Percentiles rank a stretch among this genome's conserved stretches.
Conservation (phyloP, 2,797 vertebrate species). For the Gastrophryne carolinensis region DNA sequence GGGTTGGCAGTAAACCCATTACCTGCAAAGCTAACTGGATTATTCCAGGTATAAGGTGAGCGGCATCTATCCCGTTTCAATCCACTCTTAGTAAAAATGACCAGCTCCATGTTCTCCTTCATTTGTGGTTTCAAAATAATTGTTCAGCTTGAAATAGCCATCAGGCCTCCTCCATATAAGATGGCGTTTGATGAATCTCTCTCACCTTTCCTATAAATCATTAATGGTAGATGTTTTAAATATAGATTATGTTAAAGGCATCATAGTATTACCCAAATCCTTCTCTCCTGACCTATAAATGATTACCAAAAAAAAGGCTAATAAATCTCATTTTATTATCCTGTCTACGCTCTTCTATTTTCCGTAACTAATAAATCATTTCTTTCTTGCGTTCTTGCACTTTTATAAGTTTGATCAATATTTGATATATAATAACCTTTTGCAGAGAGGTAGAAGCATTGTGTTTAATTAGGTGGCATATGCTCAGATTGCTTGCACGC, state of each 20-base stretch:
- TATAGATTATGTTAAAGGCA: constrained; percentile 38
- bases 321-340: constrained; percentile 50
- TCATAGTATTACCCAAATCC: constrained; percentile 35
- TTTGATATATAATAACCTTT: constrained; percentile 52
- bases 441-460: neutral
- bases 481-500: neutral
- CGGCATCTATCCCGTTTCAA: too few relatives aligned
- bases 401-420: constrained; percentile 48
- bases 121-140: neutral
- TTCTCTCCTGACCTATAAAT: constrained; percentile 41
- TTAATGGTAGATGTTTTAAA: constrained; percentile 36
- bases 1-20: too few relatives aligned
- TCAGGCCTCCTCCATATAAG: neutral
- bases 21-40: too few relatives aligned
- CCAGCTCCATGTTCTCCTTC: neutral
- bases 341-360: constrained; percentile 37
- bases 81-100: too few relatives aligned
- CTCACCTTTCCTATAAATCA: constrained; percentile 40
- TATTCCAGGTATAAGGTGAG: too few relatives aligned
- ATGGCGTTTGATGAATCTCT: constrained; percentile 11
- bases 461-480: constrained; percentile 23
- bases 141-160: neutral
- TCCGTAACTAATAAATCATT: constrained; percentile 50
- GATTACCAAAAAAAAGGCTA: constrained; percentile 34
- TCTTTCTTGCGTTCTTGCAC: constrained; percentile 32